Conservation (phyloP, 2,888 invertebrate genomes). For the Sinhomidia bicolor region DNA sequence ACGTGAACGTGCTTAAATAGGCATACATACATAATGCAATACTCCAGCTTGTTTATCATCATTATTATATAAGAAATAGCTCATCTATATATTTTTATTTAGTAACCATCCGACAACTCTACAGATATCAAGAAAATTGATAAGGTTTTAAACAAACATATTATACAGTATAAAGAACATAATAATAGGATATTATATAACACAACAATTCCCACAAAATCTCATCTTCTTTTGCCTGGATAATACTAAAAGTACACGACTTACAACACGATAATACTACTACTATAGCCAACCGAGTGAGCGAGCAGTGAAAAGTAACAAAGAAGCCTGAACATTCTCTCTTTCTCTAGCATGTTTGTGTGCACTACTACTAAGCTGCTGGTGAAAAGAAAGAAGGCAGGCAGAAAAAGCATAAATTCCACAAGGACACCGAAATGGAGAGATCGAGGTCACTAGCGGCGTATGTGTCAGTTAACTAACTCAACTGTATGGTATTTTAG, state of each 20-base stretch:
- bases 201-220: neutral
- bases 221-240: too few species aligned
- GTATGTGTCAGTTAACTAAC: neutral
- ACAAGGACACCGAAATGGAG: conserved; percentile 38
- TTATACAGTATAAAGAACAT: neutral
- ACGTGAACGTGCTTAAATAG: neutral
- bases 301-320: neutral
- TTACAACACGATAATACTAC: neutral
- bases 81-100: conserved; percentile 13
- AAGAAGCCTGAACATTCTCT: neutral
- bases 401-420: neutral
- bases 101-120: conserved; percentile 15
- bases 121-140: neutral
- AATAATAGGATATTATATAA: neutral
- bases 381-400: conserved; percentile 31
- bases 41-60: neutral
- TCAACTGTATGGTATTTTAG: neutral
- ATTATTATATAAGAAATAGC: neutral
- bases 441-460: conserved; percentile 39
- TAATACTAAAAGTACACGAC: too few species aligned
- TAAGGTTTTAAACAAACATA: neutral
- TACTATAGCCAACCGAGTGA: too few species aligned
- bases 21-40: neutral
- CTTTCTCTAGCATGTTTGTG: neutral
- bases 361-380: neutral